Evolutionary conservation across 2,888 invertebrate genomes (phyloP).

Genomic region (Nemapogon koenigi): DNA sequence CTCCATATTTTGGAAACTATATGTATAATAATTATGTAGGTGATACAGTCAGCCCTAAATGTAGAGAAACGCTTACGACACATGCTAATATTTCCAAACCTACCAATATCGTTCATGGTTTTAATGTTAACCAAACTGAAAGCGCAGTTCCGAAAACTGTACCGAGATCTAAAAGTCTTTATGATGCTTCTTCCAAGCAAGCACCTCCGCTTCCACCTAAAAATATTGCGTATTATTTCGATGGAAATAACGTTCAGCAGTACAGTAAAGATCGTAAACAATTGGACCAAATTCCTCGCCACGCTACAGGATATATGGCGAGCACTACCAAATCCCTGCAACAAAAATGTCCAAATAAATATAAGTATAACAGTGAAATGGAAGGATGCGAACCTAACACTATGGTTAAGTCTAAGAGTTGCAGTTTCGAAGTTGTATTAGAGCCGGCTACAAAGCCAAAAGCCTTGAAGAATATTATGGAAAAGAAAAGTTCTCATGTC

Average conservation of each 20-base stretch:
- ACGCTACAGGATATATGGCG: conserved; percentile 60
- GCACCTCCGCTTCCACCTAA: conserved; percentile 42
- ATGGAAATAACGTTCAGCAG: conserved; percentile 49
- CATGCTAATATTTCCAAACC: conserved; percentile 32
- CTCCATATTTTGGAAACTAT: conserved; percentile 56
- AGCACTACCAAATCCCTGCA: conserved; percentile 49
- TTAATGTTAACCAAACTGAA: conserved; percentile 39
- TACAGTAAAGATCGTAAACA: conserved; percentile 40
- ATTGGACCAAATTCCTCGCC: conserved; percentile 66
- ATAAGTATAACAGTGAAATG: conserved; percentile 51
- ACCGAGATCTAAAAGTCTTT: conserved; percentile 50
- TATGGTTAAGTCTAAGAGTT: conserved; percentile 58
- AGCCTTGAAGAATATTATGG: conserved; percentile 50
- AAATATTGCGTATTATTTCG: conserved; percentile 59
- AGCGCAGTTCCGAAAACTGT: conserved; percentile 39
- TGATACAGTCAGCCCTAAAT: conserved; percentile 31
- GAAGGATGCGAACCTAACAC: conserved; percentile 47
- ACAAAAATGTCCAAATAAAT: conserved; percentile 44
- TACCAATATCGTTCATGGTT: conserved; percentile 40
- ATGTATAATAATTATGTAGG: conserved; percentile 57
- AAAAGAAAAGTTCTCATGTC: conserved; percentile 55
- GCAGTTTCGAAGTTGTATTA: conserved; percentile 58
- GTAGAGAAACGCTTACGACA: neutral
- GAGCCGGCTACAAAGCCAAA: conserved; percentile 58
- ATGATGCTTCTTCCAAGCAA: conserved; percentile 44